phyloP scores from a whole-genome alignment of 2,797 vertebrate genomes.

The Corythornis leucogaster region DNA sequence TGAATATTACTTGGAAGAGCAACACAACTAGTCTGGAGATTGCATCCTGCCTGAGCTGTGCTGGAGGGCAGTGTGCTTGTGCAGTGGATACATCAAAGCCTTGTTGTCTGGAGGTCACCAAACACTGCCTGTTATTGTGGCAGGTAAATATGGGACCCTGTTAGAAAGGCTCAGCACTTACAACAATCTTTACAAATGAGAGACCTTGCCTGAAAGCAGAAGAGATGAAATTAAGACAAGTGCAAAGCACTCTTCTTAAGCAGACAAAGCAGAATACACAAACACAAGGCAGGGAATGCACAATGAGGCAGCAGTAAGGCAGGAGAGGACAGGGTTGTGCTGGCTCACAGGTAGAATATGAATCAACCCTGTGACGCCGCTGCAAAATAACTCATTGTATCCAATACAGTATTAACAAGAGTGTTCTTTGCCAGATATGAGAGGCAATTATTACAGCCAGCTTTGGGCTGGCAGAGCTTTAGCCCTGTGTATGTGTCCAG shows the following conservation, averaged over 20 bases:
- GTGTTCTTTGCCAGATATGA: background rate
- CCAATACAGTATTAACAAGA: background rate
- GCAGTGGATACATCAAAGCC: background rate
- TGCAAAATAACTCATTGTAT: slow-evolving; percentile 9
- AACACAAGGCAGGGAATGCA: slow-evolving; percentile 12
- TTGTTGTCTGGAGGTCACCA: background rate
- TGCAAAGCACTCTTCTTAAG: slow-evolving; percentile 17
- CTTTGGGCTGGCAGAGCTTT: slow-evolving; percentile 10
- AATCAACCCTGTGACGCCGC: background rate
- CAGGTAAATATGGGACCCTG: background rate
- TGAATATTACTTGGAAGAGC: background rate
- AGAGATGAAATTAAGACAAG: slow-evolving; percentile 64
- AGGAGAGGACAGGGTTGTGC: slow-evolving; percentile 7
- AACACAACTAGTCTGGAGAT: background rate
- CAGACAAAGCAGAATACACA: slow-evolving; percentile 28
- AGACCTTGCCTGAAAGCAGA: slow-evolving; percentile 32
- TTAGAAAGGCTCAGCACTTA: slow-evolving; percentile 2
- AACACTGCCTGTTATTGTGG: background rate
- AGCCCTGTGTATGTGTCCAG: background rate
- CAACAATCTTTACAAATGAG: slow-evolving; percentile 18
- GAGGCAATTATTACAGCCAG: slow-evolving; percentile 14
- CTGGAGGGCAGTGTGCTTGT: background rate
- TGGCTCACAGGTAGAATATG: slow-evolving; percentile 46
- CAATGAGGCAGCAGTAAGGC: background rate
- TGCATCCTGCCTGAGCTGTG: background rate